Conservation (phyloP, 2,113 vertebrate genomes). For the Etia nguti region DNA sequence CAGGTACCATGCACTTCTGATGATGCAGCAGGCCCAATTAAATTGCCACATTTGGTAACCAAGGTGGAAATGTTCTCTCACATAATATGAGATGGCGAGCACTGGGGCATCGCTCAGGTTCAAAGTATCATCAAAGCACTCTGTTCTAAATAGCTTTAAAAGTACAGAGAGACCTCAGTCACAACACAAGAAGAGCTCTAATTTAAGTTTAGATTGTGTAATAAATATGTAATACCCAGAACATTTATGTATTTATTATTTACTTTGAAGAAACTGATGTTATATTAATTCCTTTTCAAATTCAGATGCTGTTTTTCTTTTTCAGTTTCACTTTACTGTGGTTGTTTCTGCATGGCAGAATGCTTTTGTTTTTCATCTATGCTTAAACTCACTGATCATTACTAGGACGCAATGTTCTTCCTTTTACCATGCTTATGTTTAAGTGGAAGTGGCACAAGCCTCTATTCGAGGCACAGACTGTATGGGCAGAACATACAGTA, state of each 20-base stretch:
- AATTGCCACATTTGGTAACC: background rate
- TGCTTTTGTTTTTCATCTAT: background rate
- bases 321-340: background rate
- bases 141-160: background rate
- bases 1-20: background rate
- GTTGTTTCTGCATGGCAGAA: background rate
- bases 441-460: background rate
- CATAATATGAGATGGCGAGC: background rate
- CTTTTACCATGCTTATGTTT: background rate
- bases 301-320: background rate
- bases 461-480: background rate
- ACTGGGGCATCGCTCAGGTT: background rate
- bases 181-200: background rate
- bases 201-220: background rate
- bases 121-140: background rate
- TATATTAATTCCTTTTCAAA: background rate
- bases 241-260: background rate
- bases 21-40: background rate
- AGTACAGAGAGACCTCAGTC: background rate
- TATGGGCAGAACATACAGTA: background rate
- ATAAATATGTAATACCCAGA: background rate
- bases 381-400: background rate
- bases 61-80: background rate
- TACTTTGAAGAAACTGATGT: background rate
- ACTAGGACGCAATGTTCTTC: background rate